A percentile compares a stretch with the other conserved stretches of the same genome.
Conservation (phyloP, 2,113 vertebrate species). For the Zingel zingel region DNA sequence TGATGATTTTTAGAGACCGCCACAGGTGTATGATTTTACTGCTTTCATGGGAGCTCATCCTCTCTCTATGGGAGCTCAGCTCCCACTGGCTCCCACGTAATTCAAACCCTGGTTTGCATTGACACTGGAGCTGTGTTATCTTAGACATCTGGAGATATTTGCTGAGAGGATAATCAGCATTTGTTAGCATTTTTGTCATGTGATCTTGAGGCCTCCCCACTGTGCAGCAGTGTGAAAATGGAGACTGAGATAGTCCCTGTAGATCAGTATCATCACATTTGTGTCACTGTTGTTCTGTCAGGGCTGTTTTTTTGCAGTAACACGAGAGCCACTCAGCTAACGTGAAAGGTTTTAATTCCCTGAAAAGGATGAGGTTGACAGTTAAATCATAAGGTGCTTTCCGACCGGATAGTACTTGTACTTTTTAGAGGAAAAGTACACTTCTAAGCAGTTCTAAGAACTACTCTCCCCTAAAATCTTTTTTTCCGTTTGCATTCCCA, state of each 20-base stretch:
- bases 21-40: too few species aligned
- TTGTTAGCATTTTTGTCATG: constrained; percentile 23
- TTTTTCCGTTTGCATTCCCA: too few species aligned
- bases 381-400: constrained; percentile 31
- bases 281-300: constrained; percentile 20
- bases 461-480: too few species aligned
- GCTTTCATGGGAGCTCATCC: too few species aligned
- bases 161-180: constrained; percentile 22
- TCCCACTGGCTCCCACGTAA: too few species aligned
- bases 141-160: background rate
- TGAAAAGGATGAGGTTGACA: constrained; percentile 49
- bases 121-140: background rate
- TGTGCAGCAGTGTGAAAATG: constrained; percentile 36
- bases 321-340: constrained; percentile 8
- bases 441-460: too few species aligned
- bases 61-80: too few species aligned
- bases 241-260: constrained; percentile 29
- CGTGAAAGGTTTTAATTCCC: constrained; percentile 15
- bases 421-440: too few species aligned
- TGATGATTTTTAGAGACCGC: too few species aligned
- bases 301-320: background rate
- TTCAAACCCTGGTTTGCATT: too few species aligned
- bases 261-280: constrained; percentile 41
- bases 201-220: constrained; percentile 25
- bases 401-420: too few species aligned